A percentile compares a stretch with the other conserved stretches of the same genome.
phyloP scores from a whole-genome alignment of 2,113 vertebrate species.

The Eulacestoma nigropectus region DNA sequence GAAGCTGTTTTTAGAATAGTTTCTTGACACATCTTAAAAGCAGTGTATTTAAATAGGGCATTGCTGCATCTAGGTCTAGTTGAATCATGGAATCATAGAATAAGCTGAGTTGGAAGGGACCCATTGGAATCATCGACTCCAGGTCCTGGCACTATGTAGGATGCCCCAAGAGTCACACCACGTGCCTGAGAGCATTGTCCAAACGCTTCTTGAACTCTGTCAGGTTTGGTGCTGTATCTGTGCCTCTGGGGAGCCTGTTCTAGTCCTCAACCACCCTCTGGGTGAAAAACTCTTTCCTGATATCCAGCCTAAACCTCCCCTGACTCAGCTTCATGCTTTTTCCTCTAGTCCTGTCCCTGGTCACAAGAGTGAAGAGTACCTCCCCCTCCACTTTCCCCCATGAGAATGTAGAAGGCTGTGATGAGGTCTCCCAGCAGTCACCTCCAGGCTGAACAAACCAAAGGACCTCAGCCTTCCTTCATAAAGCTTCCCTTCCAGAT shows the following conservation, averaged over 20 bases:
- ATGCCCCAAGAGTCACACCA: no score
- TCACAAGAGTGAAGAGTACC: not conserved
- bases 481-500: not conserved
- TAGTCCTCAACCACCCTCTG: not conserved
- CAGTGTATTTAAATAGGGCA: not conserved
- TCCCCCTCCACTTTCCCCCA: rapidly evolving
- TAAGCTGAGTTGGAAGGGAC: not conserved
- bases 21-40: not conserved
- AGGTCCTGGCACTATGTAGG: rapidly evolving
- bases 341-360: not conserved
- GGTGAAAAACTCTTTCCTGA: not conserved
- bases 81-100: not conserved
- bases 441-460: not conserved
- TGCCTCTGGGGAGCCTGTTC: not conserved
- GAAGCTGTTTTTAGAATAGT: not conserved
- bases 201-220: not conserved
- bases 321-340: not conserved
- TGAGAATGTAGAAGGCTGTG: not conserved
- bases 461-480: not conserved
- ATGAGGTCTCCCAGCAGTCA: not conserved
- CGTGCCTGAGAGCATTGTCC: not conserved
- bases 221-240: not conserved
- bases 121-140: rapidly evolving
- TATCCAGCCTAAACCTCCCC: not conserved
- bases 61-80: not conserved